A percentile compares a stretch with the other conserved stretches of the same genome.
Conservation (phyloP, 2,888 invertebrate genomes). For the Hemistola chrysoprasaria region DNA sequence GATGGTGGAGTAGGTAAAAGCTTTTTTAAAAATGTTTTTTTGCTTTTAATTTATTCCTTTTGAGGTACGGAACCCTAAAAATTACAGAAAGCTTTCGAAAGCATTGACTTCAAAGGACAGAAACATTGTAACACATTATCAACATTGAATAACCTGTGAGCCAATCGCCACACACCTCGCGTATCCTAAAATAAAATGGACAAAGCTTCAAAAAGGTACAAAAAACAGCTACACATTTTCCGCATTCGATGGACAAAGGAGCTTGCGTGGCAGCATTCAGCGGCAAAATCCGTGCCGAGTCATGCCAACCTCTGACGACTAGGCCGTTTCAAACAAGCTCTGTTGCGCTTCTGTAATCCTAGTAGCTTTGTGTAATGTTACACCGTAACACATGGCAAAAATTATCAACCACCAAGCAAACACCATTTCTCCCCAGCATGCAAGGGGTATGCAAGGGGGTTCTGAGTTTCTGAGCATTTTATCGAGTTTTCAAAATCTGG, state of each 20-base stretch:
- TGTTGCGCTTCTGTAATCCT: constrained; percentile 12
- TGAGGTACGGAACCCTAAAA: too few relatives aligned
- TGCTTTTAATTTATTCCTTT: too few relatives aligned
- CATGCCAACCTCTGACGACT: constrained; percentile 10
- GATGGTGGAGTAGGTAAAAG: too few relatives aligned
- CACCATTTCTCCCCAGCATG: neutral
- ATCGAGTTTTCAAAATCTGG: neutral
- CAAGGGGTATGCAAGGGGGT: neutral
- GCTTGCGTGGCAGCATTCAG: constrained; percentile 16
- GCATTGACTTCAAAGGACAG: too few relatives aligned
- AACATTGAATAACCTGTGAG: neutral
- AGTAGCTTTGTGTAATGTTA: constrained; percentile 8
- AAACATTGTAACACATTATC: too few relatives aligned
- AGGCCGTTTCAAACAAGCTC: constrained; percentile 2
- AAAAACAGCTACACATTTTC: constrained; percentile 6
- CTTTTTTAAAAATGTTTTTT: too few relatives aligned
- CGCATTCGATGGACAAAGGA: constrained; percentile 4
- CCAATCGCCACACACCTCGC: neutral
- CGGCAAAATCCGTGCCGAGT: constrained; percentile 8
- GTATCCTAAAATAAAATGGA: constrained; percentile 9
- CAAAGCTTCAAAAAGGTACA: constrained; percentile 7
- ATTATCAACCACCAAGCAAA: constrained; percentile 1
- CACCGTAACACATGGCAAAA: neutral
- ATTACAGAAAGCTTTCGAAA: too few relatives aligned
- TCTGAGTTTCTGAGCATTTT: too few relatives aligned